Percentiles rank a stretch among this genome's conserved stretches.
Conservation (phyloP, 2,113 vertebrate species). For the Emydura subglobosa region DNA sequence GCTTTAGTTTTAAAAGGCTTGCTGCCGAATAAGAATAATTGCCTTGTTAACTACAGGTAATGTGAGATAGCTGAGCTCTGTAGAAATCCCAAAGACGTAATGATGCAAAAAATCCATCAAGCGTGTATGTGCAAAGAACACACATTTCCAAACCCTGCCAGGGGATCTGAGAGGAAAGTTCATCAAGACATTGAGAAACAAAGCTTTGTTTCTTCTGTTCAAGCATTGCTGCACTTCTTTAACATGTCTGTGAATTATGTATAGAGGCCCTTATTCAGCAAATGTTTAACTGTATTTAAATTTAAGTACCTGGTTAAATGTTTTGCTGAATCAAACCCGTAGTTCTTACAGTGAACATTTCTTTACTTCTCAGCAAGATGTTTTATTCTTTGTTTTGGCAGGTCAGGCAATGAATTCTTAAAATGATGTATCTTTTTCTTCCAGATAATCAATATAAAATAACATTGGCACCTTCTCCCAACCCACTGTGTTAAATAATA, state of each 20-base stretch:
- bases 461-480: neutral
- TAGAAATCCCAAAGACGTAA: neutral
- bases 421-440: neutral
- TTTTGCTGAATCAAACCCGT: neutral
- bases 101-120: neutral
- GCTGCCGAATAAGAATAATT: conserved; percentile 5
- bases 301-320: neutral
- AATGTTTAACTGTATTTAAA: neutral
- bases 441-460: neutral
- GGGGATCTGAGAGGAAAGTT: neutral
- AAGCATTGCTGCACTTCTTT: neutral
- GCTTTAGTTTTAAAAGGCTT: neutral
- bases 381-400: neutral
- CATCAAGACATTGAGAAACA: neutral
- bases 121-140: neutral
- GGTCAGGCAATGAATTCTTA: neutral
- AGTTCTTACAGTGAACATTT: neutral
- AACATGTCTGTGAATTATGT: neutral
- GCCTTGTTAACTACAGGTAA: neutral
- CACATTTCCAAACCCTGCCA: neutral
- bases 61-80: neutral
- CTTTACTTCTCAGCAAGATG: neutral
- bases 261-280: neutral
- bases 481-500: neutral
- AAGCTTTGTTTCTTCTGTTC: neutral